phyloP scores from a whole-genome alignment of 2,888 invertebrate genomes.

The Sarcophaga carnaria region DNA sequence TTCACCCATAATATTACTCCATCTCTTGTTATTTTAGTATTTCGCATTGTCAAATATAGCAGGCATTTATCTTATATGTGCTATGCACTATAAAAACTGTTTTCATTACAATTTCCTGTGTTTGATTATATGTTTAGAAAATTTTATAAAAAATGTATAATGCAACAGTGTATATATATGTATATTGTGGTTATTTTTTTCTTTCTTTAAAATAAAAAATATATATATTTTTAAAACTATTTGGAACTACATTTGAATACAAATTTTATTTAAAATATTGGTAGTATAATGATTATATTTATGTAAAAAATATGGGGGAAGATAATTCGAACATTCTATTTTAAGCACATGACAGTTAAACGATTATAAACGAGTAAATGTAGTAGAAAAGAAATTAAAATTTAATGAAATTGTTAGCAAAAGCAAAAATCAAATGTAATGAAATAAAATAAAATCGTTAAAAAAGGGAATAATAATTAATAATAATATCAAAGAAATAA shows the following conservation, averaged over 20 bases:
- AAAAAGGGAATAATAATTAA: neutral
- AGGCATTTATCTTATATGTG: too few relatives aligned
- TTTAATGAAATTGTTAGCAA: neutral
- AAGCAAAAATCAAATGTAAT: neutral
- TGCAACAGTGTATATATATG: neutral
- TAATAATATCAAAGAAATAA: slow-evolving; percentile 5
- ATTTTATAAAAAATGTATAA: neutral
- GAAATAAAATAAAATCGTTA: neutral
- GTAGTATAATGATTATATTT: neutral
- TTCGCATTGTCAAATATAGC: too few relatives aligned
- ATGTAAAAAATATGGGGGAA: neutral
- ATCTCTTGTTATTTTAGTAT: too few relatives aligned
- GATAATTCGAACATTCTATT: slow-evolving; percentile 31
- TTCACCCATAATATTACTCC: too few relatives aligned
- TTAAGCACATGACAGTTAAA: slow-evolving; percentile 27
- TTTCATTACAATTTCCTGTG: neutral
- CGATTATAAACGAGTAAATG: too few relatives aligned
- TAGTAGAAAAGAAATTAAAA: too few relatives aligned
- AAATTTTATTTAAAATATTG: too few relatives aligned
- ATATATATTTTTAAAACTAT: too few relatives aligned
- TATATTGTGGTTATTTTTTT: neutral
- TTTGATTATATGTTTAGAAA: neutral
- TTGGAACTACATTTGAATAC: too few relatives aligned
- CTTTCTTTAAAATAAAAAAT: too few relatives aligned
- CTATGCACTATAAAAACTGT: too few relatives aligned